phyloP scores from a whole-genome alignment of 2,888 invertebrate genomes.

The Ephialtes manifestator region DNA sequence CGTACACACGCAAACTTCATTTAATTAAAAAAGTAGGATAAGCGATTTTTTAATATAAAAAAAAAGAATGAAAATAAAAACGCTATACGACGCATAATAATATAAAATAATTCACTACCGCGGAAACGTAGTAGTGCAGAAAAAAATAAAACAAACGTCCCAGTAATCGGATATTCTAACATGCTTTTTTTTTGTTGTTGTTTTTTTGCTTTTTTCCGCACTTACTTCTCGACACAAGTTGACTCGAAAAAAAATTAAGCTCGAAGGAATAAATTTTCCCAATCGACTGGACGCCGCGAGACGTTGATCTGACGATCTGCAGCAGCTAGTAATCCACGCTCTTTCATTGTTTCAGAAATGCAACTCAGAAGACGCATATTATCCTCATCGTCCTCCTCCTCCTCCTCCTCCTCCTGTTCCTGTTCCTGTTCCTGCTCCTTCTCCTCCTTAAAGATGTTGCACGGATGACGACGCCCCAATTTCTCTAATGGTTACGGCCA shows the following conservation, averaged over 20 bases:
- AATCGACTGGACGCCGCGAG: slow-evolving; percentile 49
- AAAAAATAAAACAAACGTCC: not conserved
- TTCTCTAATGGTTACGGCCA: slow-evolving; percentile 92
- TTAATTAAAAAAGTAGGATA: slow-evolving; percentile 54
- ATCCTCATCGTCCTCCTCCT: slow-evolving; percentile 54
- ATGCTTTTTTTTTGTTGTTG: not conserved
- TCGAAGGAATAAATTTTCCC: slow-evolving; percentile 52
- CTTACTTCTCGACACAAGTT: slow-evolving; percentile 22
- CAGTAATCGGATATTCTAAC: not conserved
- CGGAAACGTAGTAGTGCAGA: slow-evolving; percentile 31
- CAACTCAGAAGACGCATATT: slow-evolving; percentile 46
- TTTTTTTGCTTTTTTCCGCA: not conserved
- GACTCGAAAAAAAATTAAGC: slow-evolving; percentile 34
- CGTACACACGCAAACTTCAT: slow-evolving; percentile 42
- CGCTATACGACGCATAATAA: slow-evolving; percentile 14
- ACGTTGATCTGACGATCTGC: slow-evolving; percentile 27
- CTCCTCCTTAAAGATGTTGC: slow-evolving; percentile 60
- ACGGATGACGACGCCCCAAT: slow-evolving; percentile 77
- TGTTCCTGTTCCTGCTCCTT: slow-evolving; percentile 14
- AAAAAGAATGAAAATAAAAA: slow-evolving; percentile 32
- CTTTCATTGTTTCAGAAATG: slow-evolving; percentile 43
- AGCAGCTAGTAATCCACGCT: slow-evolving; percentile 13
- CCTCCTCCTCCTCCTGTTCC: too few relatives aligned
- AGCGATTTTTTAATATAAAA: slow-evolving; percentile 46
- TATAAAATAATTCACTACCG: slow-evolving; percentile 38